Conservation (phyloP, 1,140 invertebrate species). For the Drosophila miranda region DNA sequence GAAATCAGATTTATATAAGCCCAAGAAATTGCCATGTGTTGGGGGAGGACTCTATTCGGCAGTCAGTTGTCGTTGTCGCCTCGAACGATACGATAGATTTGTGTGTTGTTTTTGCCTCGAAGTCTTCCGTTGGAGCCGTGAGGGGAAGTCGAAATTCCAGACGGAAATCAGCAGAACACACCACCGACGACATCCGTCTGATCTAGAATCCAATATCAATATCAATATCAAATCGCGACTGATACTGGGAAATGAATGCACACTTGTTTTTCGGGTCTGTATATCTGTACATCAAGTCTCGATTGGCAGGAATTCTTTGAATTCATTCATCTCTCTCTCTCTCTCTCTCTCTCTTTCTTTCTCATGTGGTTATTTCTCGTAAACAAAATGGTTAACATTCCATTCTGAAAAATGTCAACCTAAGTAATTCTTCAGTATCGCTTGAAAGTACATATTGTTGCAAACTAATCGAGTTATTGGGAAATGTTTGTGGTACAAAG, state of each 20-base stretch:
- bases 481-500: conserved; percentile 22
- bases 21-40: conserved; percentile 26
- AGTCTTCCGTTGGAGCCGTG: no score
- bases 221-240: conserved; percentile 18
- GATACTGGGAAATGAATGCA: conserved; percentile 75
- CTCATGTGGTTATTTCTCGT: conserved; percentile 6
- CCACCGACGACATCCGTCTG: no score
- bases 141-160: conserved; percentile 19
- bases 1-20: conserved; percentile 71
- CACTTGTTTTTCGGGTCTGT: conserved; percentile 72
- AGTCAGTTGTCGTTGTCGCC: conserved; percentile 34
- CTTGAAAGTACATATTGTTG: background rate
- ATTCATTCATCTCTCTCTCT: conserved; percentile 10
- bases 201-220: background rate
- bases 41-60: conserved; percentile 28
- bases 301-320: conserved; percentile 31
- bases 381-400: conserved; percentile 62
- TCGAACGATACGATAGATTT: conserved; percentile 14
- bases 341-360: no score
- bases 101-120: conserved; percentile 5
- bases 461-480: conserved; percentile 40
- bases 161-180: conserved; percentile 25
- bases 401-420: conserved; percentile 4
- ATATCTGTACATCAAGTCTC: conserved; percentile 46
- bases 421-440: conserved; percentile 5